These are phyloP conservation scores for Anadara kagoshimensis DNA, from an alignment of 1,140 invertebrate genomes.

Conservation along the genomic window DNA sequence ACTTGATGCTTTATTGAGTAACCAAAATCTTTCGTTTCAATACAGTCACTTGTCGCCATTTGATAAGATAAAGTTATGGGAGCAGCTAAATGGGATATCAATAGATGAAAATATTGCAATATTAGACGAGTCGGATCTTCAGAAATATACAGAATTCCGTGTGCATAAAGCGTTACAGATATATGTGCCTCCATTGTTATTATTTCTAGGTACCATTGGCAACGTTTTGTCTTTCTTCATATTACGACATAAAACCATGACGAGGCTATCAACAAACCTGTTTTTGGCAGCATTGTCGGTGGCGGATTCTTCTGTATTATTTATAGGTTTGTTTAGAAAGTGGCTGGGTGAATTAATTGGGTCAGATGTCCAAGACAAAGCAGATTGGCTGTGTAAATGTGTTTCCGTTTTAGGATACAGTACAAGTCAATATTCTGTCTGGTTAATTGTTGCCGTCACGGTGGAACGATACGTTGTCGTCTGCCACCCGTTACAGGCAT, in stretches of 20 bases:
- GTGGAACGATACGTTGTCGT: constrained; percentile 73
- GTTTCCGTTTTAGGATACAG: constrained; percentile 60
- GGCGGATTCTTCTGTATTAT: constrained; percentile 67
- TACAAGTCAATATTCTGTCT: constrained; percentile 69
- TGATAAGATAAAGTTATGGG: no score
- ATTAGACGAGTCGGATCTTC: constrained; percentile 19
- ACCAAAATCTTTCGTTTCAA: no score
- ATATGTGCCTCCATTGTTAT: constrained; percentile 60
- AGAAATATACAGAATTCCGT: constrained; percentile 46
- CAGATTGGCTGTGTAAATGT: constrained; percentile 64
- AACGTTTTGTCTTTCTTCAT: constrained; percentile 64
- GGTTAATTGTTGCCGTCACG: constrained; percentile 73
- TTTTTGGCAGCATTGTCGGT: constrained; percentile 69
- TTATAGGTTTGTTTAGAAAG: constrained; percentile 65
- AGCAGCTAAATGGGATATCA: no score
- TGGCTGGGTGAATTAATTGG: constrained; percentile 64
- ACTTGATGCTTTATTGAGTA: no score
- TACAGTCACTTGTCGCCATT: no score
- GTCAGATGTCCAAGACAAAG: constrained; percentile 49
- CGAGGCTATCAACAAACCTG: constrained; percentile 62
- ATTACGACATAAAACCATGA: constrained; percentile 60
- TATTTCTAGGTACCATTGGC: constrained; percentile 61
- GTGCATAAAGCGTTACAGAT: constrained; percentile 50
- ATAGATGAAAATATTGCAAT: no score
- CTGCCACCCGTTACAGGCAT: constrained; percentile 67